Evolutionary conservation across 2,113 vertebrate genomes (phyloP).

Genomic region (Oenanthe oenanthe): DNA sequence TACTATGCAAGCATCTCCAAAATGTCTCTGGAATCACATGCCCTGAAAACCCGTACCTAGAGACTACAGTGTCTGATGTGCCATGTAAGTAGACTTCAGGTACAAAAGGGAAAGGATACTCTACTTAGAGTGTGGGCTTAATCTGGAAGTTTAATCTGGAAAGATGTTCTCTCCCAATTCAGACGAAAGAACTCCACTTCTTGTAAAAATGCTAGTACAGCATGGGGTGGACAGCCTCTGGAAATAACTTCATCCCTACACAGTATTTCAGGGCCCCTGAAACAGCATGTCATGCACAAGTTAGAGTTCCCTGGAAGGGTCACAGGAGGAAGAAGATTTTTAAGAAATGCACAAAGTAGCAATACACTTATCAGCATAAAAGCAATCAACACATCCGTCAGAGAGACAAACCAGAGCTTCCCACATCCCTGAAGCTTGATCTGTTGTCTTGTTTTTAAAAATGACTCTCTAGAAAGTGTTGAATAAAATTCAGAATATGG

Average conservation of each 20-base stretch:
- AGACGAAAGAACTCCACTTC: background rate
- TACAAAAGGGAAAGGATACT: background rate
- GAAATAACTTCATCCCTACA: background rate
- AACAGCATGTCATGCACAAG: background rate
- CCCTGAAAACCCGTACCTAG: background rate
- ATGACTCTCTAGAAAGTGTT: background rate
- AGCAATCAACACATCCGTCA: background rate
- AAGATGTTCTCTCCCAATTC: background rate
- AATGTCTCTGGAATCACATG: background rate
- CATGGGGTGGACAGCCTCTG: background rate
- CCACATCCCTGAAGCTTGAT: background rate
- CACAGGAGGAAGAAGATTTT: background rate
- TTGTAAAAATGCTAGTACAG: background rate
- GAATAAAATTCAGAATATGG: background rate
- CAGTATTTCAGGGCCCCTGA: background rate
- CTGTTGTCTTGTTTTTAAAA: constrained; percentile 24
- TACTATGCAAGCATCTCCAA: background rate
- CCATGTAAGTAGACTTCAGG: background rate
- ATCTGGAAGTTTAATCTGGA: background rate
- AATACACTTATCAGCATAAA: background rate
- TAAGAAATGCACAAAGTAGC: background rate
- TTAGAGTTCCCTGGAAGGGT: background rate
- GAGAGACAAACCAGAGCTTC: background rate
- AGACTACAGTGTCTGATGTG: background rate
- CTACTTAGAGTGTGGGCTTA: background rate